Evolutionary conservation across 2,888 invertebrate genomes (phyloP).

Genomic region (Callosobruchus maculatus): DNA sequence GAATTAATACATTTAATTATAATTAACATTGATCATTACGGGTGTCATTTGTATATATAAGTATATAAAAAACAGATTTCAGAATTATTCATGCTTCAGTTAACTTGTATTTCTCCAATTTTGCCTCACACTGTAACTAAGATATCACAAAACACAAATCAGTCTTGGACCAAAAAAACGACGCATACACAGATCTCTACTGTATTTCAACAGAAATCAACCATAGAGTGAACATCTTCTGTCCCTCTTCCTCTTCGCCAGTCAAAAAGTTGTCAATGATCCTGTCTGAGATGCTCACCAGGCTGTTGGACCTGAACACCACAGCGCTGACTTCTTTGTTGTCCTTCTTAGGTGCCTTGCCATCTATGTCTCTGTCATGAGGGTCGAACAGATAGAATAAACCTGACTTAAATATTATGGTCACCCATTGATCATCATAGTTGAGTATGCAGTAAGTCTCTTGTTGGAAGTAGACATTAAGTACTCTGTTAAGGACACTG

Average conservation of each 20-base stretch:
- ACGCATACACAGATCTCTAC: neutral
- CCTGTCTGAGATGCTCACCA: neutral
- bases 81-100: no score
- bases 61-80: no score
- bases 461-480: slow-evolving; percentile 58
- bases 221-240: slow-evolving; percentile 26
- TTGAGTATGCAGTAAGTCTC: slow-evolving; percentile 56
- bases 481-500: slow-evolving; percentile 36
- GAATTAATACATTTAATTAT: no score
- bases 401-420: slow-evolving; percentile 53
- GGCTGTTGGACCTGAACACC: slow-evolving; percentile 25
- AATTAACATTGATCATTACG: no score
- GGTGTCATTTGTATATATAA: no score
- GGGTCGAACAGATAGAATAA: slow-evolving; percentile 63
- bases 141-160: no score
- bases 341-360: slow-evolving; percentile 25
- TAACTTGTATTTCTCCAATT: neutral
- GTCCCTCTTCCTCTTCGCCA: slow-evolving; percentile 6
- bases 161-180: no score
- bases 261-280: neutral
- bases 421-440: slow-evolving; percentile 52
- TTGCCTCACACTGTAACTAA: neutral
- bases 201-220: slow-evolving; percentile 22
- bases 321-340: slow-evolving; percentile 27
- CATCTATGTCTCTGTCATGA: slow-evolving; percentile 54